Base-by-base conservation (phyloP, 2,888 invertebrate genomes). In the Agonopterix arenella region DNA sequence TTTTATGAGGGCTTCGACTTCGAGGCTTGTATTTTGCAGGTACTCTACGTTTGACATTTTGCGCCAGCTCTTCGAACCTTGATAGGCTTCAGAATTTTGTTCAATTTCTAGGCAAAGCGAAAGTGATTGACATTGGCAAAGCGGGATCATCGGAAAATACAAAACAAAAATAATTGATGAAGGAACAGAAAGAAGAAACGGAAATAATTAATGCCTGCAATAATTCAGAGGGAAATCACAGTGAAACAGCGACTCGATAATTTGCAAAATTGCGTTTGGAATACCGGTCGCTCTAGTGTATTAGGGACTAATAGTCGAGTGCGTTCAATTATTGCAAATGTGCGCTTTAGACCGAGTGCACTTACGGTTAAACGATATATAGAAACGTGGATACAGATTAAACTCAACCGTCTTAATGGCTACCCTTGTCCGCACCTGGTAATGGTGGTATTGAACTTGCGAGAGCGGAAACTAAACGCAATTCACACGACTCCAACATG, bases 381-480 rank as follows among this genome's bases (percentile, higher is more conserved):
- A 44, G 11, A 57, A 59, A 43, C 40, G 40, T 56, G 58, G 59
- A 53, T 56, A 54, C 56, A 64, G 68, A 72, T 71, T 68, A 64
- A 62, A 43, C 65, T 61, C 60, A 45, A 49, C 56, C 51, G 56
- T 58, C 58, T 64, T 61, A 62, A 66, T 58, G 59, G 58, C 51
- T 45, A 43, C 54, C 52, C 51, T 51, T 53, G 58, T 50, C 56
- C 53, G 47, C 51, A 54, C 55, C 70, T 71, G 65, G 64, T 72
- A 73, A 75, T 71, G 67, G 73, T 63, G 70, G 70, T 73, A 76
- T 76, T 80, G 74, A 81, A 76, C 74, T 72, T 66, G 61, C 69
- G 70, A 69, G 68, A 76, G 71, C 76, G 76, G 80, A 80, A 80
- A 74, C 72, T 55, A 57, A 73, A 73, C 67, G 69, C 69, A 69